Evolutionary conservation across 92 coral and sea anemone genomes (phyloP).

Genomic region (Hydrozoanthus gracilis): DNA sequence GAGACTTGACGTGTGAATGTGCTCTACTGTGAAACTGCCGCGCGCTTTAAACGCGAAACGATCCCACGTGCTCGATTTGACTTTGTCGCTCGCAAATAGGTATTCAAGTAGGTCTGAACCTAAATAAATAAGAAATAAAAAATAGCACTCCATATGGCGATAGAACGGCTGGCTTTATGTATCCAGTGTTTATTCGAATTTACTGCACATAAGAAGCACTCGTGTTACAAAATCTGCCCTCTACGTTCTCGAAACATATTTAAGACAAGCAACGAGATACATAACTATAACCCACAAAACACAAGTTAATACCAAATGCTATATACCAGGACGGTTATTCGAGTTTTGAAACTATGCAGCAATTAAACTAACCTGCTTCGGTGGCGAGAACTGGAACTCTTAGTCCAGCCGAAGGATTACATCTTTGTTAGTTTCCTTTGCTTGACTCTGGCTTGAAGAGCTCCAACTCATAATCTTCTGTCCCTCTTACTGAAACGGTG

Average conservation of each 20-base stretch:
- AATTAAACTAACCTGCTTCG: constrained; percentile 22
- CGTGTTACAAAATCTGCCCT: constrained; percentile 6
- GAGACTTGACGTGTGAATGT: constrained; percentile 6
- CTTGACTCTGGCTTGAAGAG: constrained; percentile 33
- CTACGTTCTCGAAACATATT: constrained; percentile 4
- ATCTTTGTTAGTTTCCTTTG: constrained; percentile 24
- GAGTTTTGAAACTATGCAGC: constrained; percentile 24
- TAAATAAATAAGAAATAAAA: background rate
- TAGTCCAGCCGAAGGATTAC: background rate
- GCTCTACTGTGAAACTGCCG: constrained; percentile 7
- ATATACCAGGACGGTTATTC: constrained; percentile 19
- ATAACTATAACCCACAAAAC: constrained; percentile 3
- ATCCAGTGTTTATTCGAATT: constrained; percentile 3
- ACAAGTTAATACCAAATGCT: constrained; percentile 3
- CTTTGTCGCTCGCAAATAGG: constrained; percentile 6
- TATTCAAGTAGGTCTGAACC: constrained; percentile 5
- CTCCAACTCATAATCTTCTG: constrained; percentile 18
- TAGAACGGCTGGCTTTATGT: constrained; percentile 6
- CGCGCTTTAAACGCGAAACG: constrained; percentile 7
- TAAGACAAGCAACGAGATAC: constrained; percentile 5
- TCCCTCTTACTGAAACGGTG: constrained; percentile 12
- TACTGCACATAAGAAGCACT: constrained; percentile 5
- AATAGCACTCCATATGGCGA: constrained; percentile 6
- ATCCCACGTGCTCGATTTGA: constrained; percentile 6
- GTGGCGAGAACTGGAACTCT: constrained; percentile 27